Conservation (phyloP, 2,113 vertebrate species). For the Gnathonemus longibarbis region DNA sequence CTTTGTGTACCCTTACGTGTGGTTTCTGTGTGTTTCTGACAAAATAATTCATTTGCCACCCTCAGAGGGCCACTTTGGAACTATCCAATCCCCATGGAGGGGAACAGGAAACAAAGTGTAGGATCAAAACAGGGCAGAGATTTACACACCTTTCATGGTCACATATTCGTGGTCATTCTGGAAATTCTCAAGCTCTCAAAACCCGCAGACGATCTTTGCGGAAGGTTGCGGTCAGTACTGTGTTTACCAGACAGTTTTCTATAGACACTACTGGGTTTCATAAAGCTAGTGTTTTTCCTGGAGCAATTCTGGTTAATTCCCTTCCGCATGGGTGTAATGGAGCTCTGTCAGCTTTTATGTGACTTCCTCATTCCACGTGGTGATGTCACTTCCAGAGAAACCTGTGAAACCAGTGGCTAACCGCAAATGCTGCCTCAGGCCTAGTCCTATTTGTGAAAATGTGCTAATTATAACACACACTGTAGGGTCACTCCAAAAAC, state of each 20-base stretch:
- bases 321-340: not conserved
- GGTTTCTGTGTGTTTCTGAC: not conserved
- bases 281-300: not conserved
- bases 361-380: not conserved
- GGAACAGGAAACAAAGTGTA: not conserved
- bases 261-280: not conserved
- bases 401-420: not conserved
- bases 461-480: not conserved
- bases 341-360: not conserved
- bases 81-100: not conserved
- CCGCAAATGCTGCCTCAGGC: not conserved
- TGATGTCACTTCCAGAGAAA: not conserved
- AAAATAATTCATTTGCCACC: not conserved
- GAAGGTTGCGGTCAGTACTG: not conserved
- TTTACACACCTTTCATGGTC: not conserved
- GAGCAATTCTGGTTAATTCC: not conserved
- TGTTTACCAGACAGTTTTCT: not conserved
- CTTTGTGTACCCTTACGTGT: not conserved
- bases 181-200: not conserved
- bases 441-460: not conserved
- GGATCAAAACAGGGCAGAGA: not conserved
- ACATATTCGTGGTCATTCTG: not conserved
- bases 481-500: not conserved
- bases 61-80: not conserved
- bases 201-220: not conserved